phyloP scores from a whole-genome alignment of 1,140 invertebrate species.

The Macrosteles quadrilineatus region DNA sequence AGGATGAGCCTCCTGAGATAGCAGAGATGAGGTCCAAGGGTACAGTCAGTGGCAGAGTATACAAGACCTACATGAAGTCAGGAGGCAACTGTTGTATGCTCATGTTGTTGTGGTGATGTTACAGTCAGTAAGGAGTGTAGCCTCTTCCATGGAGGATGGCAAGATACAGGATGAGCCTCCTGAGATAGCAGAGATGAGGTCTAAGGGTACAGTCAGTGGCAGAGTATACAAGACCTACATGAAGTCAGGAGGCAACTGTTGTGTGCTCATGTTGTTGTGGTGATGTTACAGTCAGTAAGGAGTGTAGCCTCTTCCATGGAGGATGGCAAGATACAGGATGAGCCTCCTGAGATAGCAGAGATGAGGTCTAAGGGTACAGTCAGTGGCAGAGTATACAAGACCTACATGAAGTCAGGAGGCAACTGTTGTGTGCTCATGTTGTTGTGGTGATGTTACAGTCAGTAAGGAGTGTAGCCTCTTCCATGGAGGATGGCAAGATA shows the following conservation, averaged over 20 bases:
- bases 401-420: constrained; percentile 70
- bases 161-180: constrained; percentile 26
- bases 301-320: constrained; percentile 40
- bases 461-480: no score
- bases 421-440: no score
- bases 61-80: no score
- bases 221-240: constrained; percentile 72
- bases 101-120: background rate
- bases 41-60: no score
- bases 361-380: constrained; percentile 45
- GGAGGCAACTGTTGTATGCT: no score
- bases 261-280: no score
- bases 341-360: constrained; percentile 38
- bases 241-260: constrained; percentile 56
- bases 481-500: no score
- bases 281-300: constrained; percentile 28
- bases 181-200: constrained; percentile 36
- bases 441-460: no score
- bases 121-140: constrained; percentile 36
- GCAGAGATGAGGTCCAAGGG: no score
- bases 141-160: constrained; percentile 34
- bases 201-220: constrained; percentile 48
- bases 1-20: no score
- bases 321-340: constrained; percentile 19
- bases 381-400: constrained; percentile 59